These are phyloP conservation scores for Troides helena DNA, from an alignment of 2,888 invertebrate species.

Conservation along the genomic window DNA sequence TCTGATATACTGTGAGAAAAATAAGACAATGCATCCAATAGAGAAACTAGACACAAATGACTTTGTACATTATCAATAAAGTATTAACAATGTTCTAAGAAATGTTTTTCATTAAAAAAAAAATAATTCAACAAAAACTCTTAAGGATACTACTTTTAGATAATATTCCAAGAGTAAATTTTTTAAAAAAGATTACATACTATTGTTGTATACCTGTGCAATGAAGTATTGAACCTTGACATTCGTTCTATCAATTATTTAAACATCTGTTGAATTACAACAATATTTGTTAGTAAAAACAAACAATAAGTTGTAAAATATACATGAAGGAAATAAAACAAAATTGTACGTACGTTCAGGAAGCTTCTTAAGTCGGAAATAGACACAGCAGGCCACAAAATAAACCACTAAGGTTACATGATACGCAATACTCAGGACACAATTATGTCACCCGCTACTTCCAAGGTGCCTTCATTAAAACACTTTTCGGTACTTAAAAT, in stretches of 20 bases:
- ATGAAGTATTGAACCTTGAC: conserved; percentile 28
- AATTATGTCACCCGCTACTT: conserved; percentile 54
- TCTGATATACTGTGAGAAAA: conserved; percentile 42
- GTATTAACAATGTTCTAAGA: background rate
- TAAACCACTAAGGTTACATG: conserved; percentile 72
- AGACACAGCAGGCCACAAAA: conserved; percentile 64
- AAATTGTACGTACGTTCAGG: conserved; percentile 50
- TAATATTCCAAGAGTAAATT: too few species aligned
- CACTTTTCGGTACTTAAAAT: conserved; percentile 37
- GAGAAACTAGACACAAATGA: conserved; percentile 36
- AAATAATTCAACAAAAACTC: background rate
- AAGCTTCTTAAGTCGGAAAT: conserved; percentile 58
- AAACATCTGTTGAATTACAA: conserved; percentile 15
- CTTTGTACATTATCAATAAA: conserved; percentile 15
- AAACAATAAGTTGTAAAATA: conserved; percentile 15
- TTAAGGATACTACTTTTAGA: too few species aligned
- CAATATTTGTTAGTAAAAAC: conserved; percentile 13
- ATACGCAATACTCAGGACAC: conserved; percentile 48
- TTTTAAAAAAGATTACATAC: background rate
- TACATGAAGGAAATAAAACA: conserved; percentile 22
- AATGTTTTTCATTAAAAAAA: background rate
- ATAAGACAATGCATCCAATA: conserved; percentile 40
- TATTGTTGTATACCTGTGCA: background rate
- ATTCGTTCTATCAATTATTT: conserved; percentile 19
- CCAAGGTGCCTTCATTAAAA: conserved; percentile 37